Percentiles rank a stretch among this genome's conserved stretches.
phyloP scores from a whole-genome alignment of 2,113 vertebrate species.

The Serinus canaria region DNA sequence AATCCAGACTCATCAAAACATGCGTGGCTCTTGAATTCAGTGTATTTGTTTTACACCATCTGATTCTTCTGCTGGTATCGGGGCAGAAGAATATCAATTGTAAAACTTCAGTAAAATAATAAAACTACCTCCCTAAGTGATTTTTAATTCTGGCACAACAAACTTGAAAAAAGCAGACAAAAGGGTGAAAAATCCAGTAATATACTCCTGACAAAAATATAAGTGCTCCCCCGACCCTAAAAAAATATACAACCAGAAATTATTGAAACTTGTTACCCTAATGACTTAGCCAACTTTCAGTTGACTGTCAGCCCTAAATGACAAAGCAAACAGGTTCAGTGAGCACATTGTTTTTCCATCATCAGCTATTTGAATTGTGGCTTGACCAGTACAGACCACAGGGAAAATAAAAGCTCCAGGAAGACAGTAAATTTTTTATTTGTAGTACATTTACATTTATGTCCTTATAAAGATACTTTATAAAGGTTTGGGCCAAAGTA shows the following conservation, averaged over 20 bases:
- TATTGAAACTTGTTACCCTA: not conserved
- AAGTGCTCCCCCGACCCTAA: not conserved
- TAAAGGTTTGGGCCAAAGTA: not conserved
- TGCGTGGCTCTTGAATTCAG: not conserved
- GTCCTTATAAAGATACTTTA: not conserved
- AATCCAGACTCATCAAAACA: not conserved
- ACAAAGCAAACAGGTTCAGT: not conserved
- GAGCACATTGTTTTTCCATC: not conserved
- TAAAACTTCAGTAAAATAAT: not conserved
- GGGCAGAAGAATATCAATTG: not conserved
- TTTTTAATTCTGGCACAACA: not conserved
- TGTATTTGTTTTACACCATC: not conserved
- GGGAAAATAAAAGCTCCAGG: not conserved
- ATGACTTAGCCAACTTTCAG: not conserved
- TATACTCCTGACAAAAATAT: not conserved
- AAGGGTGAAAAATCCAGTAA: not conserved
- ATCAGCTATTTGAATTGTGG: not conserved
- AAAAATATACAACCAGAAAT: not conserved
- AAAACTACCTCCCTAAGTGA: not conserved
- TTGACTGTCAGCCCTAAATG: not conserved
- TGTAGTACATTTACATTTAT: not conserved
- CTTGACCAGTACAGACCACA: not conserved
- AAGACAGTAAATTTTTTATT: not conserved
- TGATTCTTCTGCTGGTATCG: not conserved
- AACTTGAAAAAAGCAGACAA: not conserved